Conservation (phyloP, 2,797 vertebrate genomes). For the Hapalemur alaotrensis region DNA sequence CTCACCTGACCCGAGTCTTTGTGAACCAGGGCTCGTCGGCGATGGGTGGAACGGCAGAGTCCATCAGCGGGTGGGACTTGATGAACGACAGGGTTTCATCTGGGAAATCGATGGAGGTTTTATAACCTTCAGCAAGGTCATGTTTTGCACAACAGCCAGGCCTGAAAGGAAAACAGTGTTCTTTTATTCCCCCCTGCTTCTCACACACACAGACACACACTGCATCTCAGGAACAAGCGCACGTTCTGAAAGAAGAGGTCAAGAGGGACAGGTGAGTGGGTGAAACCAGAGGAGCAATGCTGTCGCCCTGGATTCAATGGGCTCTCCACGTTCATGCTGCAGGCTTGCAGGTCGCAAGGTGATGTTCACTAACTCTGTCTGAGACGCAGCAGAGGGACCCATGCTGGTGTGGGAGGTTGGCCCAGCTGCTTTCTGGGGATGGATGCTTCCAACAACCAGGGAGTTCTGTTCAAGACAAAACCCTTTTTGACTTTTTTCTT, state of each 20-base stretch:
- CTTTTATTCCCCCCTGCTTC: background rate
- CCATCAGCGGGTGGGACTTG: slow-evolving; percentile 98
- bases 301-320: background rate
- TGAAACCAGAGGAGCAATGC: background rate
- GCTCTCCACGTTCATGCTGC: no score
- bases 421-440: background rate
- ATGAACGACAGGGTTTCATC: slow-evolving; percentile 98
- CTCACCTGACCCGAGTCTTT: slow-evolving; percentile 97
- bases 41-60: slow-evolving; percentile 94
- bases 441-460: background rate
- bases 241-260: background rate
- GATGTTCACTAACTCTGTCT: background rate
- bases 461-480: background rate
- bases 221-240: background rate
- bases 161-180: slow-evolving; percentile 85
- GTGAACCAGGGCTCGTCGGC: slow-evolving; percentile 98
- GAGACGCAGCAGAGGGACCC: no score
- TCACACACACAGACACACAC: background rate
- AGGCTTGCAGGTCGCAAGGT: background rate
- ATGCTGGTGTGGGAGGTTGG: background rate
- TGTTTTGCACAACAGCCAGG: slow-evolving; percentile 97
- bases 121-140: slow-evolving; percentile 92
- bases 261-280: background rate
- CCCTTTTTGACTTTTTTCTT: background rate
- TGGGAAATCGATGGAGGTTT: slow-evolving; percentile 97